Conservation (phyloP, 2,113 vertebrate genomes). For the Tilapia sparmanii region DNA sequence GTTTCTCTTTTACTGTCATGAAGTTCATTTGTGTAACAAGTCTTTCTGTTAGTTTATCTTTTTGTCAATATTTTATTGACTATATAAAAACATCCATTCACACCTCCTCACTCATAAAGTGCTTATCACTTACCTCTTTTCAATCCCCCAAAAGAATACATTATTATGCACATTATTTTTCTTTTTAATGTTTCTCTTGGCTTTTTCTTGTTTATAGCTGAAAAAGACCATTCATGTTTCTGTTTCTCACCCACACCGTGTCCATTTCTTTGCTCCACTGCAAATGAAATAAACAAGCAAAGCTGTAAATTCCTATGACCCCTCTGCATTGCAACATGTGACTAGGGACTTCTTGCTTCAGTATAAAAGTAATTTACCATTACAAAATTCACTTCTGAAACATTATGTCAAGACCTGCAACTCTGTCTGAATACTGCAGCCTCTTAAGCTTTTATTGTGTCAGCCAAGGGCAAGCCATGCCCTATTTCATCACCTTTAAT, state of each 20-base stretch:
- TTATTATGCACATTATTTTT: neutral
- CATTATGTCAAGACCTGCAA: neutral
- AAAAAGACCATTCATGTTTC: neutral
- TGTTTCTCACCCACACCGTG: neutral
- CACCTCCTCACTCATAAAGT: neutral
- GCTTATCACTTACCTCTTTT: neutral
- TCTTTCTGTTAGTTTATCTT: neutral
- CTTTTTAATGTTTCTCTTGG: neutral
- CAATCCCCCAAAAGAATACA: neutral
- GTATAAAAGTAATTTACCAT: neutral
- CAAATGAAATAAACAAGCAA: neutral
- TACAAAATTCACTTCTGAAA: neutral
- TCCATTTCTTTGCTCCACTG: neutral
- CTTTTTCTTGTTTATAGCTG: neutral
- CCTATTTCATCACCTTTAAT: neutral
- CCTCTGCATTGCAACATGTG: neutral
- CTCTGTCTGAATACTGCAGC: neutral
- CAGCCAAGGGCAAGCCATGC: neutral
- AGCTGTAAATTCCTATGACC: neutral
- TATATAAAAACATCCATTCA: neutral
- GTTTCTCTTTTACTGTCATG: neutral
- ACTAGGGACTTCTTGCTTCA: neutral
- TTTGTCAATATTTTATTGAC: neutral
- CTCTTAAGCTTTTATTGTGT: neutral
- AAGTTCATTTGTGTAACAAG: neutral